Conservation (phyloP, 1,140 invertebrate genomes). For the Meloidogyne floridensis region DNA sequence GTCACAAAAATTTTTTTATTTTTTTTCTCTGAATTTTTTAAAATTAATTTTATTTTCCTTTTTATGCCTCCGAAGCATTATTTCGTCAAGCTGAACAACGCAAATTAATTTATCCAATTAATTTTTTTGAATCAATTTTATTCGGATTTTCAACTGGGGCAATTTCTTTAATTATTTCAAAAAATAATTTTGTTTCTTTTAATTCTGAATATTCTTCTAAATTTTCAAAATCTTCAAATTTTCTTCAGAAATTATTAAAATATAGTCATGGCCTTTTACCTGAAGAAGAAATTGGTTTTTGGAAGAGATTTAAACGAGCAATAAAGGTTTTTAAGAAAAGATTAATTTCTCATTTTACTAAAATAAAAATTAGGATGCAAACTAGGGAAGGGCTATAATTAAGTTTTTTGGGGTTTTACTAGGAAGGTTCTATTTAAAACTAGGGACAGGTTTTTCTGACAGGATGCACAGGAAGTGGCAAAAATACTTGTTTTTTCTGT, state of each 20-base stretch:
- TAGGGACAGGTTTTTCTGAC: no score
- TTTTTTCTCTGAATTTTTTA: no score
- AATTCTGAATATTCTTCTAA: neutral
- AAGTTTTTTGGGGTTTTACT: no score
- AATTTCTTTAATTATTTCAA: slow-evolving; percentile 35
- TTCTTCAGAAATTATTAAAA: neutral
- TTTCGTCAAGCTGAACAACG: slow-evolving; percentile 58
- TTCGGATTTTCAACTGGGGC: slow-evolving; percentile 53
- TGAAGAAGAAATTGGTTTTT: neutral
- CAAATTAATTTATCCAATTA: slow-evolving; percentile 45
- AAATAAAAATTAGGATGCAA: no score
- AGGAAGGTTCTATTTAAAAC: no score
- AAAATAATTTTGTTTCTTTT: slow-evolving; percentile 9
- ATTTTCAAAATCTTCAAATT: slow-evolving; percentile 12
- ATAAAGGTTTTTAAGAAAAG: neutral
- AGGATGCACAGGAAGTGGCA: no score
- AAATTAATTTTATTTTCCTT: no score
- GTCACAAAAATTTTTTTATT: no score
- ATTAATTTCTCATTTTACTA: no score
- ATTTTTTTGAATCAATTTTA: slow-evolving; percentile 52
- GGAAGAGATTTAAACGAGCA: neutral
- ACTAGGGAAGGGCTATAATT: no score
- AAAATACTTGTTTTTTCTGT: no score
- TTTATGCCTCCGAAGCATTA: slow-evolving; percentile 60
- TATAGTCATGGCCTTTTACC: slow-evolving; percentile 3